phyloP scores from a whole-genome alignment of 2,113 vertebrate genomes.

The Amblyopsis rosae region DNA sequence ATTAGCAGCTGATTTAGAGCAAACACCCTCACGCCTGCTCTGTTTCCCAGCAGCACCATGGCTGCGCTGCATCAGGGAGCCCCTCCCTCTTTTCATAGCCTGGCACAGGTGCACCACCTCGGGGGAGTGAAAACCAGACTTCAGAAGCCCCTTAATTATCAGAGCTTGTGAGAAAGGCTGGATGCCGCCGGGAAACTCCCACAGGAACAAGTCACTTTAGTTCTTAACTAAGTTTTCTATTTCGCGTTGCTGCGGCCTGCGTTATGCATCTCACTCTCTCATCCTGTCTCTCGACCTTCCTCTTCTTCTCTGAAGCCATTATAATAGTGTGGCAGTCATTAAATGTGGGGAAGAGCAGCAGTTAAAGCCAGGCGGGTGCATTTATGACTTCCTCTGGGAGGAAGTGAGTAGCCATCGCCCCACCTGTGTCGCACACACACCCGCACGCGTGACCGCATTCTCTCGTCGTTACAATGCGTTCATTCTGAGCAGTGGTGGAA shows the following conservation, averaged over 20 bases:
- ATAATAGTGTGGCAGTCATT: slow-evolving; percentile 78
- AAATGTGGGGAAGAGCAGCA: slow-evolving; percentile 70
- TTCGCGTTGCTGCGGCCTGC: slow-evolving; percentile 1
- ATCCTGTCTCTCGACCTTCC: background rate
- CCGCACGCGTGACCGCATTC: slow-evolving; percentile 47
- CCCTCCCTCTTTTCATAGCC: slow-evolving; percentile 26
- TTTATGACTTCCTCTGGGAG: slow-evolving; percentile 93
- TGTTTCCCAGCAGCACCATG: slow-evolving; percentile 7
- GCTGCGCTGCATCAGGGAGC: slow-evolving; percentile 11
- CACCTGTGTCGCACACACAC: slow-evolving; percentile 74
- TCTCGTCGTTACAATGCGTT: slow-evolving; percentile 28
- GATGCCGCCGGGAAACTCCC: slow-evolving; percentile 58
- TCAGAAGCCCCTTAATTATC: slow-evolving; percentile 53
- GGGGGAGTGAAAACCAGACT: slow-evolving; percentile 54
- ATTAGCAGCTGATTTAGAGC: background rate
- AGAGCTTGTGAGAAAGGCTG: slow-evolving; percentile 60
- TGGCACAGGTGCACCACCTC: slow-evolving; percentile 66
- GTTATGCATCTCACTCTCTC: slow-evolving; percentile 5
- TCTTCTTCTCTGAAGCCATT: slow-evolving; percentile 41
- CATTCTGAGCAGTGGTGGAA: slow-evolving; percentile 29
- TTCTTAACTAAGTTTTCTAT: slow-evolving; percentile 13
- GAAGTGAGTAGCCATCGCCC: slow-evolving; percentile 82
- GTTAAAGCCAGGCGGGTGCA: slow-evolving; percentile 79
- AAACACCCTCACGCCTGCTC: background rate
- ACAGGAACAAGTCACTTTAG: slow-evolving; percentile 45